Conservation (phyloP, 2,888 invertebrate genomes). For the Rotaria socialis region DNA sequence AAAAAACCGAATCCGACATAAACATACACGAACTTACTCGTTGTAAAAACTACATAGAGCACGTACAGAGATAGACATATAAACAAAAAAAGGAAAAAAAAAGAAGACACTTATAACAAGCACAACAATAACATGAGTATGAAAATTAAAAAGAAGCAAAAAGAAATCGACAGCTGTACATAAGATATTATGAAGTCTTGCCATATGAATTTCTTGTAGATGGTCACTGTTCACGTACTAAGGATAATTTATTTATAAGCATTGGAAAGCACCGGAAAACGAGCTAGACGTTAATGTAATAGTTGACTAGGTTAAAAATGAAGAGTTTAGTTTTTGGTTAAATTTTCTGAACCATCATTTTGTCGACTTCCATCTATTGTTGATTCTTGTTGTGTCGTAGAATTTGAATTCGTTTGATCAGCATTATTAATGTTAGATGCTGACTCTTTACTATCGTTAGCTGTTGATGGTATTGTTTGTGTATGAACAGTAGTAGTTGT, state of each 20-base stretch:
- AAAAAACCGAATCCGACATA: not conserved
- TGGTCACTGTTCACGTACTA: not conserved
- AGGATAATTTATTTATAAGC: not conserved
- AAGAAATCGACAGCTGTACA: not conserved
- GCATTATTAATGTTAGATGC: not conserved
- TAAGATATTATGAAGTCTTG: not conserved
- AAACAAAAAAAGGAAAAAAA: not conserved
- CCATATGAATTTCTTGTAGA: not conserved
- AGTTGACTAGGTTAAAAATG: not conserved
- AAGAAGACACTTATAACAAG: not conserved
- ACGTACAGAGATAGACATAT: not conserved
- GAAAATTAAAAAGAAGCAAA: not conserved
- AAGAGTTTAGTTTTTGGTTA: not conserved
- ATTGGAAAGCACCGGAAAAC: not conserved
- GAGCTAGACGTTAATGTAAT: not conserved
- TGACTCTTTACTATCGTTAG: not conserved
- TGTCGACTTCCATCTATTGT: not conserved
- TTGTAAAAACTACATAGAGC: not conserved
- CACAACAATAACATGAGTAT: not conserved
- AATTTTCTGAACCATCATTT: slow-evolving; percentile 16
- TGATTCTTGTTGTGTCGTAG: not conserved
- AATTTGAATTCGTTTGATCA: not conserved
- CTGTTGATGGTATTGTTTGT: not conserved
- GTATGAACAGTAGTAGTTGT: not conserved
- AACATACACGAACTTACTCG: not conserved